Evolutionary conservation across 2,888 invertebrate species (phyloP).

Genomic region (Acleris literana): DNA sequence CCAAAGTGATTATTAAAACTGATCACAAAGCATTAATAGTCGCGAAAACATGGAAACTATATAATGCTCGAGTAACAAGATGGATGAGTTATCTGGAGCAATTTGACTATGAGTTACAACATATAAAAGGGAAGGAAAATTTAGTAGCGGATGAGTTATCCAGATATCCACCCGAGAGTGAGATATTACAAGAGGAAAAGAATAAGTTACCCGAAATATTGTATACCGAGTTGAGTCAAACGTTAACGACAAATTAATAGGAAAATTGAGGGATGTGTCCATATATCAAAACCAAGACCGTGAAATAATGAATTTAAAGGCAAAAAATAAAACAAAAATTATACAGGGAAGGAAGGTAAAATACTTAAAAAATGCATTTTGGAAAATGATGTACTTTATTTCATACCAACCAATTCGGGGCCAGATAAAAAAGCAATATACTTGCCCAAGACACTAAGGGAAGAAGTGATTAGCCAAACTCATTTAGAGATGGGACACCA

Average conservation of each 20-base stretch:
- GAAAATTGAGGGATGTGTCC: conserved; percentile 8
- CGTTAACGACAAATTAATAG: not conserved
- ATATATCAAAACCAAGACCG: conserved; percentile 22
- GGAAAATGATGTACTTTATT: conserved; percentile 3
- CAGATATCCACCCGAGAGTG: conserved; percentile 37
- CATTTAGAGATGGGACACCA: conserved; percentile 44
- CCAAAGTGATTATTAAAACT: conserved; percentile 41
- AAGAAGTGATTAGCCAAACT: conserved; percentile 29
- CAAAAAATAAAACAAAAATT: not conserved
- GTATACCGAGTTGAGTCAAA: not conserved
- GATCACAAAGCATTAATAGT: conserved; percentile 47
- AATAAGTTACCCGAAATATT: conserved; percentile 11
- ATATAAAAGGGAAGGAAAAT: conserved; percentile 45
- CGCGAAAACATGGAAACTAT: conserved; percentile 43
- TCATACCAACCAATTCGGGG: not conserved
- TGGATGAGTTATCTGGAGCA: conserved; percentile 47
- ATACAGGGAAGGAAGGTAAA: not conserved
- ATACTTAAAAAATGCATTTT: not conserved
- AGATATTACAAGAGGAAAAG: conserved; percentile 14
- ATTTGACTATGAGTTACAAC: conserved; percentile 41
- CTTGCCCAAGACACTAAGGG: conserved; percentile 21
- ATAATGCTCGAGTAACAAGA: conserved; percentile 41
- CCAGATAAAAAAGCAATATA: conserved; percentile 12
- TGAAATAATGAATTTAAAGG: conserved; percentile 13
- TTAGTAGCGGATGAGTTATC: conserved; percentile 46